A percentile compares a stretch with the other conserved stretches of the same genome.
Evolutionary conservation across 2,888 invertebrate species (phyloP).

Genomic region (Nephrotoma flavescens): DNA sequence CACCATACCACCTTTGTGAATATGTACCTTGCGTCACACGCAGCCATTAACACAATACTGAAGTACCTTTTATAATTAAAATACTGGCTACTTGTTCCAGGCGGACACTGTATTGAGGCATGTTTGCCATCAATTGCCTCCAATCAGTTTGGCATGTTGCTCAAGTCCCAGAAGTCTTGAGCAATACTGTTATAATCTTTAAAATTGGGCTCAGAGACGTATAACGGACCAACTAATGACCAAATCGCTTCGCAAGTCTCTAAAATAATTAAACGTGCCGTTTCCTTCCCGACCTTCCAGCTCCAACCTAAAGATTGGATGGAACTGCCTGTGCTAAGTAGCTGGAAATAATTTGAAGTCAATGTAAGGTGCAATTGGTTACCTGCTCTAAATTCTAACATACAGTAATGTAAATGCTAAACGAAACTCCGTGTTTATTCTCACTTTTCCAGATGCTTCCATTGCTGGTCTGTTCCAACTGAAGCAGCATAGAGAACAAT

Average conservation of each 20-base stretch:
- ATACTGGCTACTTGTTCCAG: neutral
- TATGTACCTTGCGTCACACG: neutral
- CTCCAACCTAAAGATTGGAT: slow-evolving; percentile 3
- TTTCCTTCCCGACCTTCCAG: slow-evolving; percentile 8
- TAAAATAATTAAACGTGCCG: too few species aligned
- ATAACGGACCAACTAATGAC: slow-evolving; percentile 4
- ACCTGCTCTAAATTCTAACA: too few species aligned
- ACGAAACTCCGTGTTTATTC: too few species aligned
- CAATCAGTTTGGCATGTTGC: slow-evolving; percentile 16
- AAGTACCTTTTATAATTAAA: neutral
- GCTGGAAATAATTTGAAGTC: neutral
- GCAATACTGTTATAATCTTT: slow-evolving; percentile 3
- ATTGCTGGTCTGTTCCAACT: too few species aligned
- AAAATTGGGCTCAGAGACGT: slow-evolving; percentile 4
- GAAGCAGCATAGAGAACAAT: too few species aligned
- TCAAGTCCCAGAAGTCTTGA: slow-evolving; percentile 8
- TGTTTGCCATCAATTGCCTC: slow-evolving; percentile 20
- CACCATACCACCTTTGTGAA: neutral
- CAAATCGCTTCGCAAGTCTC: slow-evolving; percentile 10
- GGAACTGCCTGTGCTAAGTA: neutral
- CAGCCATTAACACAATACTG: neutral
- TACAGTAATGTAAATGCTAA: too few species aligned
- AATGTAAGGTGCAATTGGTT: too few species aligned
- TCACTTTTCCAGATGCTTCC: too few species aligned
- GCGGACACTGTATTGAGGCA: slow-evolving; percentile 15